Evolutionary conservation across 2,888 invertebrate species (phyloP), one percentile per base, ranked within the genome.

Genomic region (Heliconius erato): DNA sequence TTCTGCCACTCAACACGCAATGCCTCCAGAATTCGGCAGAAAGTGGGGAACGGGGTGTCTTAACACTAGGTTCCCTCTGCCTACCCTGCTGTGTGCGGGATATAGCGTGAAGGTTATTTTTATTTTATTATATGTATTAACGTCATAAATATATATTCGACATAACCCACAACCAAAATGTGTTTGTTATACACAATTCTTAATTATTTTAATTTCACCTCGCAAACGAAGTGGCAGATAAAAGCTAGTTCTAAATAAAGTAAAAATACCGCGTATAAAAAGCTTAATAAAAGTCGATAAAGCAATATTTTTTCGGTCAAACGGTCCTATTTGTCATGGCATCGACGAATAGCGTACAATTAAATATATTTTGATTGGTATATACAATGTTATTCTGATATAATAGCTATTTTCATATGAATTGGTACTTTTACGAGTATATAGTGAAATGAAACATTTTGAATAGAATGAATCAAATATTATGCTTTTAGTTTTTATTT

Each of bases 261-360:
- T 14, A 26, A 44, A 14, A 44, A 44, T 26, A 26, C 12, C 63
- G 63, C n/a, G 3, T n/a, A 9, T 54, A 19, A 23, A 44, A n/a
- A 3, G n/a, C 16, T n/a, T 12, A 44, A 40, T 44, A n/a, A 71
- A 44, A 44, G 16, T 1, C 59, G 4, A n/a, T 59, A 7, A 76
- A 35, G 23, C 32, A 32, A 23, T 35, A 35, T 54, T 26, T 23
- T 68, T 40, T 19, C 19, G 68, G 35, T 12, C 23, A 63, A 77
- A 49, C 32, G 32, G 26, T 44, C 28, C 26, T 63, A 78, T 77
- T 81, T 65, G 59, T 77, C 44, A 77, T 44, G 3, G 35, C 3
- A 77, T 71, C 28, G 77, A 77, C 63, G 59, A 76, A 76, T 76
- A 40, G 7, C 28, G 23, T n/a, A 74, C 68, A 81, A 71, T 81